Conservation (phyloP, 2,113 vertebrate genomes). For the Bos taurus region ARS-UCD2.0 NC_037333.1:115386001-115386500, state of each 20-base stretch:
- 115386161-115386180: fast-evolving
- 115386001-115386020: neutral
- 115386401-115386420: neutral
- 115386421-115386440: neutral
- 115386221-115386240: neutral
- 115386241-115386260: neutral
- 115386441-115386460: neutral
- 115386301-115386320: neutral
- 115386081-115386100: neutral
- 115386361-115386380: neutral
- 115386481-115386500: neutral
- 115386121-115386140: neutral
- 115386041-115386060: neutral
- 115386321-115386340: neutral
- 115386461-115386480: neutral
- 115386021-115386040: too few species aligned
- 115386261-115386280: neutral
- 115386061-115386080: fast-evolving
- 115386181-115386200: neutral
- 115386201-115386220: neutral
- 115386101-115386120: neutral
- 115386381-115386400: neutral
- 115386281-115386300: neutral
- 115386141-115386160: fast-evolving
- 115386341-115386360: neutral